Evolutionary conservation across 2,113 vertebrate species (phyloP).

Genomic region (Leptobrachium leishanense): DNA sequence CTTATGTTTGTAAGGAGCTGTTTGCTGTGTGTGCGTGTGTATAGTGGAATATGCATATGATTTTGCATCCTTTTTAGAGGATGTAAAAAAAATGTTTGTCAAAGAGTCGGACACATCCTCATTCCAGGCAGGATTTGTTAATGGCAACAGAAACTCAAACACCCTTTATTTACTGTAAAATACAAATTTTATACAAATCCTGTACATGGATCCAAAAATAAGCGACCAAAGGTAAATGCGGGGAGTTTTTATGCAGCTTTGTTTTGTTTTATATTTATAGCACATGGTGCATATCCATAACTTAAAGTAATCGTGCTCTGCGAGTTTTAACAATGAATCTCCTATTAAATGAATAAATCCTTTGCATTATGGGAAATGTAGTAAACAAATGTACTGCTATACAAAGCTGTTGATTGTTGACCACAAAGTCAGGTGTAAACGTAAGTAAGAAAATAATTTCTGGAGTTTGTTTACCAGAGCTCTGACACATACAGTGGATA

Average conservation of each 20-base stretch:
- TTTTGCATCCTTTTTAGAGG: constrained; percentile 28
- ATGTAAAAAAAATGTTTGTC: constrained; percentile 13
- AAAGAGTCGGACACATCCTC: neutral
- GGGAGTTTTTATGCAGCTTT: neutral
- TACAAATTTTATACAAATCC: constrained; percentile 40
- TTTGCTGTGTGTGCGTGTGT: neutral
- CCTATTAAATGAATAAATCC: no score
- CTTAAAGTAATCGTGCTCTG: no score
- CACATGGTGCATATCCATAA: no score
- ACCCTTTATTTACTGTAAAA: constrained; percentile 19
- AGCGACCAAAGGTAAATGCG: constrained; percentile 21
- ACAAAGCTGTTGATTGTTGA: no score
- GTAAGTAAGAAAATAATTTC: no score
- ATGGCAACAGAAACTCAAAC: constrained; percentile 42
- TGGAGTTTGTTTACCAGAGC: no score
- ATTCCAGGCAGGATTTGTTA: constrained; percentile 23
- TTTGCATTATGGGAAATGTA: no score
- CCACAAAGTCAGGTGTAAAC: no score
- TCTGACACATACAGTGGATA: no score
- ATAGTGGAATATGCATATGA: constrained; percentile 9
- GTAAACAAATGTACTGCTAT: no score
- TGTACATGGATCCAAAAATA: constrained; percentile 1
- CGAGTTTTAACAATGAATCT: no score
- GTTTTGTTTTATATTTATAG: constrained; percentile 8
- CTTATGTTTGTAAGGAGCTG: neutral